Evolutionary conservation across 2,797 vertebrate species (phyloP), one percentile per base, ranked within the genome.

Genomic region (Carduelis carduelis): DNA sequence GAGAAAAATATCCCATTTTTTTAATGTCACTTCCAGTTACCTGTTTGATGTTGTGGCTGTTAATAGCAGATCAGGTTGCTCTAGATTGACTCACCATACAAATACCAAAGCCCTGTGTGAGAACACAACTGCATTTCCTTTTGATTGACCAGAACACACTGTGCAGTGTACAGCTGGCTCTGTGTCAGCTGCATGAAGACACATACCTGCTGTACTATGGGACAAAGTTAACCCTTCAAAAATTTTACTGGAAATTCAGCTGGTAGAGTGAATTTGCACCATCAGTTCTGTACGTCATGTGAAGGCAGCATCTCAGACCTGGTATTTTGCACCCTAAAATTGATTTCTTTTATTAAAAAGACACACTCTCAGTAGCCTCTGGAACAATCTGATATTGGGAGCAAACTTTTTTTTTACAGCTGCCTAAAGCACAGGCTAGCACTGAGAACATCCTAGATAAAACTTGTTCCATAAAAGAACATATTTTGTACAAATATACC

Each of bases 281-380:
- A 34, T 63, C 34, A 30, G 14, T 50, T 34, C 11, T 52, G 13
- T 43, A 13, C 11, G 11, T 39, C 15, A 19, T 14, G 22, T 41
- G 23, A 82, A 76, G 21, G 15, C 35, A 69, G 12, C 12, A n/a
- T 55, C 50, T 47, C 47, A 43, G 27, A 32, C 20, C 8, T 55
- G 12, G 5, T 34, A 34, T 75, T 76, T 89, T 37, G 23, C 65
- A 66, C 9, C 6, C 14, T 57, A 46, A 76, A 76, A 46, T 1
- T 19, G 12, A 84, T 61, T 76, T 28, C 39, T 16, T 50, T 14
- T 61, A 37, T 57, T 55, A 16, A 80, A 49, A 75, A 19, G 1
- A 0, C 43, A 61, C 15, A 28, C 8, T 37, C 8, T 75, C 0
- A 0, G 11, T 63, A 23, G 28, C 3, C 3, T 6, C 32, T 27